Base-by-base conservation (phyloP, 2,797 vertebrate genomes). In the Dermochelys coriacea region DNA sequence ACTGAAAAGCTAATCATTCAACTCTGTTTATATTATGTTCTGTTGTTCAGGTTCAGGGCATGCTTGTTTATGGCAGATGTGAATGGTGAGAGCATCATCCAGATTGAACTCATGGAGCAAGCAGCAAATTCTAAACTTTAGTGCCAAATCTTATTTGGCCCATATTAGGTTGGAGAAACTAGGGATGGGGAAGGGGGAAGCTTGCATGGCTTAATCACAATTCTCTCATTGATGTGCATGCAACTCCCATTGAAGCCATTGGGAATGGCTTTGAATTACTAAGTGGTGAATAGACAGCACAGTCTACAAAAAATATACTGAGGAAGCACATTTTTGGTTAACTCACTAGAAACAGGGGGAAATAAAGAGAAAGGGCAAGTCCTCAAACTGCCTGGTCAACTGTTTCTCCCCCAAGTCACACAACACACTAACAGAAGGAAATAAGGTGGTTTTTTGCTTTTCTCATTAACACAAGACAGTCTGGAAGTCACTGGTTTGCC, bases 11-110 rank as follows among this genome's bases (percentile, higher is more conserved):
- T 74, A 49, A 59, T 85, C 52, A 6, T 59, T 49, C 77, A 71
- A n/a, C 8, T 81, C 37, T 31, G 0, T 27, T 57, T 79, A 0
- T 0, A 1, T 37, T 82, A 18, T 2, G 52, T 61, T 84, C 8
- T 8, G 37, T 1, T n/a, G 45, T 55, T 34, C 59, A 59, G 10
- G 7, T 45, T 59, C 71, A 84, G 50, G 84, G 37, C 23, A 83
- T 78, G 80, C 37, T 50, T 50, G 41, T 29, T 54, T 57, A 8
- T 49, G 0, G 0, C 59, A 34, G 52, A 4, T 0, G 2, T 7
- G 37, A 50, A 11, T 2, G 10, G 52, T 23, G 83, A 64, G 54
- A 74, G 88, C 31, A 1, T 2, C 49, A 45, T 15, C 57, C 50
- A 3, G 54, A 50, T 11, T 86, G 49, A n/a, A 61, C 34, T 0